Percentiles rank a stretch among this genome's conserved stretches.
Conservation (phyloP, 2,888 invertebrate genomes). For the Mystacides longicornis region DNA sequence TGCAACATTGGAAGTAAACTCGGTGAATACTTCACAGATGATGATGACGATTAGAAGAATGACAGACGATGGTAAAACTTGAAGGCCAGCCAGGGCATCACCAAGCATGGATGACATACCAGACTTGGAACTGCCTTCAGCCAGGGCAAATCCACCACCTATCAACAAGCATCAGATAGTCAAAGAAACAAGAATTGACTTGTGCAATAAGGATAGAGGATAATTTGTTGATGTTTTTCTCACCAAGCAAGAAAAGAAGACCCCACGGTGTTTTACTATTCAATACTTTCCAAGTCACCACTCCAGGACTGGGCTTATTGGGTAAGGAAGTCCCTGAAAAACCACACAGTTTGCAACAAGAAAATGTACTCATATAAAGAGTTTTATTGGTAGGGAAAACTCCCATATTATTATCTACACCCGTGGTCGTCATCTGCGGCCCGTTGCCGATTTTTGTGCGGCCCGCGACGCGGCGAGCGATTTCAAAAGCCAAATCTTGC, state of each 20-base stretch:
- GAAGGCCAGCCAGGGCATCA: conserved; percentile 56
- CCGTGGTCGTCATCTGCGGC: too few species aligned
- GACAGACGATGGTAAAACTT: conserved; percentile 53
- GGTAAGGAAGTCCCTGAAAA: conserved; percentile 42
- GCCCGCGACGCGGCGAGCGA: too few species aligned
- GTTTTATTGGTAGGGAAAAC: too few species aligned
- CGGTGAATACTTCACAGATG: conserved; percentile 75
- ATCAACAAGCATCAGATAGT: too few species aligned
- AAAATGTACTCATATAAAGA: too few species aligned
- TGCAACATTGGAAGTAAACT: conserved; percentile 86
- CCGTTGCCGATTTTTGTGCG: too few species aligned
- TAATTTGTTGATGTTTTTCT: conserved; percentile 15
- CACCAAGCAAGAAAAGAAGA: conserved; percentile 72
- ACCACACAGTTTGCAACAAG: too few species aligned
- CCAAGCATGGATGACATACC: conserved; percentile 74
- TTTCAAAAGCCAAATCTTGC: too few species aligned
- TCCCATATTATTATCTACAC: too few species aligned
- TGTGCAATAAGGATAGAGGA: too few species aligned
- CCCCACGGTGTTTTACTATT: conserved; percentile 89
- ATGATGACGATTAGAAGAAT: conserved; percentile 70
- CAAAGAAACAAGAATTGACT: too few species aligned
- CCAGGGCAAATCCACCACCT: conserved; percentile 88
- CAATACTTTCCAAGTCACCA: conserved; percentile 79
- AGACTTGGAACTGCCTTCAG: conserved; percentile 75
- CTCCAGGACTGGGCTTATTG: conserved; percentile 56